phyloP scores from a whole-genome alignment of 2,888 invertebrate species.

The Sisyra terminalis region DNA sequence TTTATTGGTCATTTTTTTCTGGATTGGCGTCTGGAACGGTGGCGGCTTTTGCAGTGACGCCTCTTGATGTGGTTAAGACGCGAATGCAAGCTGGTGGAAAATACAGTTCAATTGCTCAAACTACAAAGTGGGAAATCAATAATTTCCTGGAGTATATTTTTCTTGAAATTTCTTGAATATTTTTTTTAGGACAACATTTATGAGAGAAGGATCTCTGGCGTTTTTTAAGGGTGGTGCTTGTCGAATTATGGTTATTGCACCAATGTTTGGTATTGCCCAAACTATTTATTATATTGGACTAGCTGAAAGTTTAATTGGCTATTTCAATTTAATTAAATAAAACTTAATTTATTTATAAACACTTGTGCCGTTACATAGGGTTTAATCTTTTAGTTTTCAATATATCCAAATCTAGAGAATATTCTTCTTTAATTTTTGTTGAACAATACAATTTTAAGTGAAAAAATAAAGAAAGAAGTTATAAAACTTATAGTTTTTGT shows the following conservation, averaged over 20 bases:
- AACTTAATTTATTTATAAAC: not conserved
- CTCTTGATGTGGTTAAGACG: conserved; percentile 96
- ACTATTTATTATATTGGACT: conserved; percentile 78
- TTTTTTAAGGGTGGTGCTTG: conserved; percentile 91
- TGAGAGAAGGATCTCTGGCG: too few relatives aligned
- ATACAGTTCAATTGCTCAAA: not conserved
- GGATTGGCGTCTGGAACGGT: conserved; percentile 81
- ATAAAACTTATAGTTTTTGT: too few relatives aligned
- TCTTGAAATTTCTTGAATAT: too few relatives aligned
- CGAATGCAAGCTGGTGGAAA: conserved; percentile 66
- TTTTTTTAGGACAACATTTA: too few relatives aligned
- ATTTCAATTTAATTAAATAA: not conserved
- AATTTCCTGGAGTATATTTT: too few relatives aligned
- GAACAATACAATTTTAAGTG: too few relatives aligned
- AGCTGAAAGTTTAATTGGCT: not conserved
- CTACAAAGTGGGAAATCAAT: too few relatives aligned
- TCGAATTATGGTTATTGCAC: conserved; percentile 89
- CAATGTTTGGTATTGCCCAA: conserved; percentile 91
- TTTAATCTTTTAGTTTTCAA: too few relatives aligned
- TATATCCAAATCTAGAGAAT: too few relatives aligned
- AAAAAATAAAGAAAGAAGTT: too few relatives aligned
- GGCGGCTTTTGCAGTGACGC: conserved; percentile 82
- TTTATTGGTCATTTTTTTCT: conserved; percentile 88
- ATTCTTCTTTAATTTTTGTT: too few relatives aligned
- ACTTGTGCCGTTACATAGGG: too few relatives aligned